Evolutionary conservation across 2,888 invertebrate species (phyloP).

Genomic region (Chironomus tentans): DNA sequence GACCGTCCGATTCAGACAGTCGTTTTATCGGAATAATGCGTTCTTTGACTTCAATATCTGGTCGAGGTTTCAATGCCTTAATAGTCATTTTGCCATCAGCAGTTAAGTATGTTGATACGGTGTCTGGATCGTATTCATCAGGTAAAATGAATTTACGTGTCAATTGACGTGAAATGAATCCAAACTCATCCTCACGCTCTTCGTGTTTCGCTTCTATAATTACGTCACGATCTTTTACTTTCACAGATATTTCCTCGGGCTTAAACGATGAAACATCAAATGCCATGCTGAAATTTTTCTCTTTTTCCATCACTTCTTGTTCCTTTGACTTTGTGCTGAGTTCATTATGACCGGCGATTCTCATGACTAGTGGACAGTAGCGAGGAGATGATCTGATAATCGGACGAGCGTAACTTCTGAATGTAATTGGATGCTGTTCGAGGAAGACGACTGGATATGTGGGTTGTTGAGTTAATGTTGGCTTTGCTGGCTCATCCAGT

Average conservation of each 20-base stretch:
- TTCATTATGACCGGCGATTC: background rate
- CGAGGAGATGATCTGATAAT: background rate
- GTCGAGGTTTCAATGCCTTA: constrained; percentile 6
- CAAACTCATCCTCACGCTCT: constrained; percentile 13
- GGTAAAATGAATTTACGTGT: constrained; percentile 1
- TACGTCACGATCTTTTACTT: constrained; percentile 12
- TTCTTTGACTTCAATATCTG: background rate
- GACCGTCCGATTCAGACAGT: background rate
- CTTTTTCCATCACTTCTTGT: background rate
- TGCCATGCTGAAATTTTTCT: background rate
- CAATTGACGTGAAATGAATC: constrained; percentile 12
- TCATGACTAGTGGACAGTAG: background rate
- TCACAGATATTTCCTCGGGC: constrained; percentile 14
- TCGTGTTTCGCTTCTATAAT: constrained; percentile 11
- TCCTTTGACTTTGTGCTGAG: background rate
- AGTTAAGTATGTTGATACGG: constrained; percentile 9
- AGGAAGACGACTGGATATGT: background rate
- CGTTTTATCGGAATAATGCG: constrained; percentile 16
- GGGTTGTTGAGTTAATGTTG: background rate
- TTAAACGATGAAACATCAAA: constrained; percentile 11
- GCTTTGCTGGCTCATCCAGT: background rate
- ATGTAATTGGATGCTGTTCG: background rate
- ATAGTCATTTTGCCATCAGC: constrained; percentile 20
- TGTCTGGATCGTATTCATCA: constrained; percentile 13
- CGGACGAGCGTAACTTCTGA: background rate